Conservation (phyloP, 2,888 invertebrate genomes). For the Polyommatus iphigenia region DNA sequence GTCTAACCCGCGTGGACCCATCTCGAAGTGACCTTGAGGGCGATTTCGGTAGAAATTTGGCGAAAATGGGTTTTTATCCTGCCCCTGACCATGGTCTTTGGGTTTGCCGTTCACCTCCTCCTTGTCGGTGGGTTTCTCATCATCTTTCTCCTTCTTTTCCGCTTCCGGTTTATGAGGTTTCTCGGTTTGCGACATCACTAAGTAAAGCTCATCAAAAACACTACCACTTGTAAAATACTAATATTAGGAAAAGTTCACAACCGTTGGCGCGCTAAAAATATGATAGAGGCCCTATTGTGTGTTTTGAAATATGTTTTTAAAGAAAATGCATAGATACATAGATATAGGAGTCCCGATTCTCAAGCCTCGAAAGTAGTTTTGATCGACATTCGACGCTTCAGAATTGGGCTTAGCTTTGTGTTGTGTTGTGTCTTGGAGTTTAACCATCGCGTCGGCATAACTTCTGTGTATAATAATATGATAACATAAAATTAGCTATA, state of each 20-base stretch:
- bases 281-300: neutral
- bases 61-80: constrained; percentile 67
- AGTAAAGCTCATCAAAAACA: constrained; percentile 48
- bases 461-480: no score
- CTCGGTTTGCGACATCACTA: constrained; percentile 70
- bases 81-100: constrained; percentile 40
- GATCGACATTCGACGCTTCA: neutral
- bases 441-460: no score
- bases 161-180: constrained; percentile 69
- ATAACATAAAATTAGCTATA: no score
- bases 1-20: constrained; percentile 73
- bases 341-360: neutral
- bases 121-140: constrained; percentile 56
- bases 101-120: constrained; percentile 54
- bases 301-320: neutral
- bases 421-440: constrained; percentile 2
- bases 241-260: constrained; percentile 64
- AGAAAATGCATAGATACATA: no score
- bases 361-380: neutral
- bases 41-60: constrained; percentile 66
- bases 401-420: neutral
- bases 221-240: constrained; percentile 41
- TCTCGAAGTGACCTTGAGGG: constrained; percentile 72
- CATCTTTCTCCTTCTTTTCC: constrained; percentile 50
- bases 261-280: constrained; percentile 52